Evolutionary conservation across 2,113 vertebrate species (phyloP).

Genomic region (Pseudolaguvia tuberculata): DNA sequence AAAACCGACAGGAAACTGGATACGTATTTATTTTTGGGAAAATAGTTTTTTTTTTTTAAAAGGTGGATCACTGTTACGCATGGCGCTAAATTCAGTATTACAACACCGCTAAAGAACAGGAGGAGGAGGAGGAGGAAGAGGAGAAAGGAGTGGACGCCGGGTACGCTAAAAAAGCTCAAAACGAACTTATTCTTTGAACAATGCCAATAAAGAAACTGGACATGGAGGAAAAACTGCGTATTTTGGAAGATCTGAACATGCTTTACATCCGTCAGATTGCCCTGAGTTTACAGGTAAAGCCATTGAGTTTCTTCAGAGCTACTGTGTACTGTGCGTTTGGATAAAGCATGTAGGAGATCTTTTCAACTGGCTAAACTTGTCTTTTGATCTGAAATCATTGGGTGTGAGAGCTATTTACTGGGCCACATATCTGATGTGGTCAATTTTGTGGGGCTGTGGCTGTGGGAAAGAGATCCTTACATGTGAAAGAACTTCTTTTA

Average conservation of each 20-base stretch:
- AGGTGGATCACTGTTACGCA: not conserved
- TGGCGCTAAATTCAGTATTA: not conserved
- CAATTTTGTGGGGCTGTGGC: not conserved
- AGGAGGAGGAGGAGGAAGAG: constrained; percentile 16
- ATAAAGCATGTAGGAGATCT: not conserved
- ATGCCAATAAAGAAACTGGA: constrained; percentile 70
- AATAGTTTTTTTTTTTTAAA: not conserved
- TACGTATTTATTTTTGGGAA: not conserved
- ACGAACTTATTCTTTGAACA: constrained; percentile 42
- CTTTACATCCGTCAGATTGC: constrained; percentile 95
- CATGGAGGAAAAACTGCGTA: constrained; percentile 87
- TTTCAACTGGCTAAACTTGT: not conserved
- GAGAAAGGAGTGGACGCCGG: not conserved
- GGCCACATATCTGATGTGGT: constrained; percentile 9
- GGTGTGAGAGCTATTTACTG: constrained; percentile 30
- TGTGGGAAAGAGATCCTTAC: not conserved
- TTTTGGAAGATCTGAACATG: constrained; percentile 92
- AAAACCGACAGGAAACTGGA: not conserved
- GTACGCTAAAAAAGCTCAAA: not conserved
- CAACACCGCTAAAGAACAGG: not conserved
- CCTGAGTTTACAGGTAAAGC: constrained; percentile 83
- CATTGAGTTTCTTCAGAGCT: not conserved
- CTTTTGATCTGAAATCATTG: not conserved
- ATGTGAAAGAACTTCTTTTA: not conserved
- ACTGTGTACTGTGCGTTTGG: too few species aligned